phyloP scores from a whole-genome alignment of 2,797 vertebrate species.

The Spondyliosoma cantharus region DNA sequence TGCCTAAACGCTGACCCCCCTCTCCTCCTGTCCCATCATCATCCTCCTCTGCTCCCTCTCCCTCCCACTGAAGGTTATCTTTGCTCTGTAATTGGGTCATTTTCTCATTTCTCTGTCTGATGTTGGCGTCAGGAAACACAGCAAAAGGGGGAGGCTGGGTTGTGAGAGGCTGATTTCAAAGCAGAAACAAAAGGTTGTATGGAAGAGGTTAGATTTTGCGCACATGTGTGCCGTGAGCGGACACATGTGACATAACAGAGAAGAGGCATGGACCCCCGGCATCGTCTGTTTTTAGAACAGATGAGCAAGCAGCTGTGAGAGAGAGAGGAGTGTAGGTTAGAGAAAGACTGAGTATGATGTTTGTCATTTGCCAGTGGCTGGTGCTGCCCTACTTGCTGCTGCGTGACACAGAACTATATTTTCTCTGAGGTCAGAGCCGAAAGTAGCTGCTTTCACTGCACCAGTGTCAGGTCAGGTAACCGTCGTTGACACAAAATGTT shows the following conservation, averaged over 20 bases:
- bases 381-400: slow-evolving; percentile 40
- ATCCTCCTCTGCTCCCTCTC: slow-evolving; percentile 9
- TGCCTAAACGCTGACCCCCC: background rate
- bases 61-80: slow-evolving; percentile 34
- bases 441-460: slow-evolving; percentile 15
- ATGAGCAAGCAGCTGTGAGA: slow-evolving; percentile 34
- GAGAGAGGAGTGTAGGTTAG: slow-evolving; percentile 29
- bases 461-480: slow-evolving; percentile 24
- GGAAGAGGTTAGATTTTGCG: background rate
- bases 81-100: slow-evolving; percentile 52
- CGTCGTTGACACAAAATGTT: slow-evolving; percentile 1
- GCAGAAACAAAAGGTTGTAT: slow-evolving; percentile 4
- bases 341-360: slow-evolving; percentile 13
- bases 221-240: background rate
- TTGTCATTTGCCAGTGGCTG: slow-evolving; percentile 5
- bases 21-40: background rate
- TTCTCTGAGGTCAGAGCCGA: slow-evolving; percentile 13
- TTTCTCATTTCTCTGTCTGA: slow-evolving; percentile 52
- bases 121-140: slow-evolving; percentile 30
- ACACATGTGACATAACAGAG: slow-evolving; percentile 8
- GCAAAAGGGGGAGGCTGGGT: background rate
- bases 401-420: slow-evolving; percentile 30
- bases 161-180: background rate
- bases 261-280: slow-evolving; percentile 18
- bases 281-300: slow-evolving; percentile 44